Percentiles rank a stretch among this genome's conserved stretches.
These are phyloP conservation scores for Microcebus jonahi DNA, from an alignment of 2,113 vertebrate genomes.

Conservation along the genomic window DNA sequence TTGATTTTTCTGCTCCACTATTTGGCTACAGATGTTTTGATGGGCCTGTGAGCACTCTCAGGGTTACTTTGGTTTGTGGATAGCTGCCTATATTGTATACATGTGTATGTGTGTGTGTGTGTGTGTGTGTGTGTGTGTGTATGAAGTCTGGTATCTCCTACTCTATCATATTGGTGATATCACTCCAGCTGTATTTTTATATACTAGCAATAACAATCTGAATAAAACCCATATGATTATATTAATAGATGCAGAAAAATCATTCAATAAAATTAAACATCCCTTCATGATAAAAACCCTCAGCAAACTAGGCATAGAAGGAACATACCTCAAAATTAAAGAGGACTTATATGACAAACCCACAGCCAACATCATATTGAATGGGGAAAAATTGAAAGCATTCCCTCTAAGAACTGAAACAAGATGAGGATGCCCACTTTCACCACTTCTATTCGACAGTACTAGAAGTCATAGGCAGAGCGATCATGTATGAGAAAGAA, in stretches of 20 bases:
- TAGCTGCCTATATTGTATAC: background rate
- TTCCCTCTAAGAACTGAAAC: no score
- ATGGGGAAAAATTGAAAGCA: no score
- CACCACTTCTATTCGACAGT: no score
- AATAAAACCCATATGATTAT: background rate
- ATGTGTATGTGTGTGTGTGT: background rate
- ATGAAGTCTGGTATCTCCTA: background rate
- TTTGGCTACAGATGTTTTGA: background rate
- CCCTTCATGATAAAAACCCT: no score
- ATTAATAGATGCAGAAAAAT: no score
- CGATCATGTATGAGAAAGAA: no score
- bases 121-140: background rate
- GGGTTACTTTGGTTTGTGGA: background rate
- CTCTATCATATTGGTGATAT: background rate
- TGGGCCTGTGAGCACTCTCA: background rate
- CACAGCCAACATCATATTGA: no score
- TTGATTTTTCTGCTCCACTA: background rate
- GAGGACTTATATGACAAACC: no score
- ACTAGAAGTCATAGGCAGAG: no score
- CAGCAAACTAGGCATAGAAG: no score
- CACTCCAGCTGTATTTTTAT: background rate
- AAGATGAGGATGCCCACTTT: no score
- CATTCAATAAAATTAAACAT: background rate
- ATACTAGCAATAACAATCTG: background rate
- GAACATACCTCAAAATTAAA: no score